These are phyloP conservation scores for Coregonus suidteri DNA, from an alignment of 2,797 vertebrate genomes.

Conservation along the genomic window DNA sequence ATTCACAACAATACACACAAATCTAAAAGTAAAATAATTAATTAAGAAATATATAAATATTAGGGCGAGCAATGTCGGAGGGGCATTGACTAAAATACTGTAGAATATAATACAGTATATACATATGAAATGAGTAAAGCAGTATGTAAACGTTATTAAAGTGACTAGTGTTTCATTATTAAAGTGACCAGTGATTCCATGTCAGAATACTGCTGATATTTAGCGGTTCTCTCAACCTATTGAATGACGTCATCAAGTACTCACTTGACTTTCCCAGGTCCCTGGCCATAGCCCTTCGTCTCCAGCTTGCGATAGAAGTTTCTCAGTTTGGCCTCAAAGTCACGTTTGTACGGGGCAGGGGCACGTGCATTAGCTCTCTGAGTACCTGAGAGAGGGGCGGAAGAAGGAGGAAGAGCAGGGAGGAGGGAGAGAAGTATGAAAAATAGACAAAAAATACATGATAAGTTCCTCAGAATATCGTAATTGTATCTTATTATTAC, in stretches of 20 bases:
- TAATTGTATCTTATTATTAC: slow-evolving; percentile 7
- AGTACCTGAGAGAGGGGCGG: slow-evolving; percentile 77
- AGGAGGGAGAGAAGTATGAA: not conserved
- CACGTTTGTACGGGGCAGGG: slow-evolving; percentile 94
- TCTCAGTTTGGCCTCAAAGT: slow-evolving; percentile 97
- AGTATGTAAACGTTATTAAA: too few relatives aligned
- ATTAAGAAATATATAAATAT: too few relatives aligned
- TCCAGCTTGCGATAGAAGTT: slow-evolving; percentile 98
- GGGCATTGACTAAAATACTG: too few relatives aligned
- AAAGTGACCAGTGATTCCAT: too few relatives aligned
- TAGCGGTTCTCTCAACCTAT: not conserved
- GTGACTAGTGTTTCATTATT: too few relatives aligned
- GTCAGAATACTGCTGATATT: not conserved
- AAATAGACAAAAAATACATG: not conserved
- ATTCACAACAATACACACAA: too few relatives aligned
- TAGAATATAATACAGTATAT: too few relatives aligned
- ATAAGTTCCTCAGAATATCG: slow-evolving; percentile 48
- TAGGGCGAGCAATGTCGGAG: too few relatives aligned
- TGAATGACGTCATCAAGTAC: slow-evolving; percentile 44
- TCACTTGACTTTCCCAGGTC: slow-evolving; percentile 96
- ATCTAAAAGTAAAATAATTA: too few relatives aligned
- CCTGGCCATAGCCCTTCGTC: slow-evolving; percentile 96
- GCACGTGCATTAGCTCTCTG: slow-evolving; percentile 94
- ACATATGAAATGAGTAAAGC: too few relatives aligned
- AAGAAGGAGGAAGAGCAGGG: not conserved